Conservation (phyloP, 2,797 vertebrate species). For the Manis crassicaudata region DNA sequence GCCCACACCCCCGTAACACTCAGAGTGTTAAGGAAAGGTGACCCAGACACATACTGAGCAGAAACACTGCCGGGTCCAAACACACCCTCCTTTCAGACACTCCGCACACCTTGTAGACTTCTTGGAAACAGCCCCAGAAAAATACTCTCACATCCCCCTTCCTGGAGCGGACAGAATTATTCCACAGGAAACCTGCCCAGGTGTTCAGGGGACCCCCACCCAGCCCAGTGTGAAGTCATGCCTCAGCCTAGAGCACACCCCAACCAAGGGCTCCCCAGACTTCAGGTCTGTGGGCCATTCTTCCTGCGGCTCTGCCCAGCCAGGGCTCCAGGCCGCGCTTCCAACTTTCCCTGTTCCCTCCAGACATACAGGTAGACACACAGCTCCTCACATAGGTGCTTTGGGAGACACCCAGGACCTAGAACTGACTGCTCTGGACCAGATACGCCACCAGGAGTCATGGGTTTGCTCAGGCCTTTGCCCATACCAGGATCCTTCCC, state of each 20-base stretch:
- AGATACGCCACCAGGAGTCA: background rate
- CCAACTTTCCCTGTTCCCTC: background rate
- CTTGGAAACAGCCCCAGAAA: slow-evolving; percentile 60
- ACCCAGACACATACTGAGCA: background rate
- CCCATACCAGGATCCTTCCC: background rate
- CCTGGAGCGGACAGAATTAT: slow-evolving; percentile 5
- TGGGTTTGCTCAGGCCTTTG: background rate
- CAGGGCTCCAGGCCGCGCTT: background rate
- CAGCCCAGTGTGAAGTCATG: slow-evolving; percentile 21
- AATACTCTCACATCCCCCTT: background rate
- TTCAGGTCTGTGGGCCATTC: background rate
- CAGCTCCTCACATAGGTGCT: background rate
- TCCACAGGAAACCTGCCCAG: slow-evolving; percentile 69
- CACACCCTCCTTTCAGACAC: slow-evolving; percentile 41
- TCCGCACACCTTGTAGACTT: background rate
- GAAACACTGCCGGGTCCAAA: background rate
- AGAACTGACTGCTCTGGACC: background rate
- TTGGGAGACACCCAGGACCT: background rate
- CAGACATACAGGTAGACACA: background rate
- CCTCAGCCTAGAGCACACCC: background rate
- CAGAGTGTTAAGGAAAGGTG: background rate
- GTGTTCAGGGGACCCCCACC: slow-evolving; percentile 18
- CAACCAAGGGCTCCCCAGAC: background rate
- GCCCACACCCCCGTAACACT: background rate
- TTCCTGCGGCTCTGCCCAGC: background rate